These are phyloP conservation scores for Silurus asotus DNA, from an alignment of 2,113 vertebrate species.

Conservation along the genomic window DNA sequence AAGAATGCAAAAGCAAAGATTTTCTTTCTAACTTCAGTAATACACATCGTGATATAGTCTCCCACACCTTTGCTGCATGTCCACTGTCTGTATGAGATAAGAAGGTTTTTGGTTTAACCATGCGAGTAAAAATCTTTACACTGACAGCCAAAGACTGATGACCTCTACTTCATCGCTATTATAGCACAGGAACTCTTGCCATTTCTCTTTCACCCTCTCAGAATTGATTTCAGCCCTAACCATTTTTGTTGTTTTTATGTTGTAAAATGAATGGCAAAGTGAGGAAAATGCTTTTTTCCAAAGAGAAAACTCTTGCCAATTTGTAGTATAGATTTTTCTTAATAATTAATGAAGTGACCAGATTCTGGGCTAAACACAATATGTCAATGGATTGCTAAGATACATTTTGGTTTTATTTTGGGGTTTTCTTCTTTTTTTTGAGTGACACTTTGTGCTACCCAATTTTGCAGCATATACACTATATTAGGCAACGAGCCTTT, in stretches of 20 bases:
- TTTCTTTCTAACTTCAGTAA: conserved; percentile 26
- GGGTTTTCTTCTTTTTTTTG: not conserved
- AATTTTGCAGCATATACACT: not conserved
- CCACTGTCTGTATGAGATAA: conserved; percentile 18
- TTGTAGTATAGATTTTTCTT: conserved; percentile 9
- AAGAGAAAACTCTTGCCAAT: not conserved
- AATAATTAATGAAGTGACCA: not conserved
- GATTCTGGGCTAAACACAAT: not conserved
- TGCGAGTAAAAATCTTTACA: conserved; percentile 24
- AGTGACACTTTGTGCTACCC: not conserved
- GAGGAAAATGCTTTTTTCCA: not conserved
- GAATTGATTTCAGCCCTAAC: conserved; percentile 37
- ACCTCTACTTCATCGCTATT: conserved; percentile 29
- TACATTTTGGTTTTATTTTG: not conserved
- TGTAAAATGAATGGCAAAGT: not conserved
- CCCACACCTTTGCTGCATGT: not conserved
- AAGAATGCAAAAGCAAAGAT: conserved; percentile 8
- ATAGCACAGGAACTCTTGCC: conserved; percentile 4
- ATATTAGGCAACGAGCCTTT: conserved; percentile 10
- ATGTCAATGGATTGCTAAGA: not conserved
- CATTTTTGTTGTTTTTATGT: conserved; percentile 5
- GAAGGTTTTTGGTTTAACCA: conserved; percentile 10
- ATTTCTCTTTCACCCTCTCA: conserved; percentile 9
- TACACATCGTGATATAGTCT: not conserved
- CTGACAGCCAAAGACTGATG: conserved; percentile 35